Evolutionary conservation across 1,140 invertebrate species (phyloP).

Genomic region (Drosophila aff.): DNA sequence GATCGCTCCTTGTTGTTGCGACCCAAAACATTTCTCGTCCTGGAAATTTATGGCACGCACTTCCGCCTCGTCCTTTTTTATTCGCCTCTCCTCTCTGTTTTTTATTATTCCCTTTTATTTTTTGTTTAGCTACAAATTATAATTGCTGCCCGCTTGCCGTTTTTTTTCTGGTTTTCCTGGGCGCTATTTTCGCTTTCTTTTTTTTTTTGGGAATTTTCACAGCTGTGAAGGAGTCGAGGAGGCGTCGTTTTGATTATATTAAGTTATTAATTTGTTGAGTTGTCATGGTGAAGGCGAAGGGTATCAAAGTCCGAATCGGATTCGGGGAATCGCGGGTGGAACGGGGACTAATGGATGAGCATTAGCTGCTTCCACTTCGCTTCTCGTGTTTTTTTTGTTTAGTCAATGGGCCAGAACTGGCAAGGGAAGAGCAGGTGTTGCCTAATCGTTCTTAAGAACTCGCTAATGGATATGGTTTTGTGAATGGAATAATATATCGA

Average conservation of each 20-base stretch:
- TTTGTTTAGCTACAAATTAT: conserved; percentile 76
- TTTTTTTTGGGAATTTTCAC: conserved; percentile 81
- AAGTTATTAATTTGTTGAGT: conserved; percentile 84
- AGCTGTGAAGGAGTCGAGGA: conserved; percentile 66
- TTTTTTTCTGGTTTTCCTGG: conserved; percentile 27
- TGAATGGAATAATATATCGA: background rate
- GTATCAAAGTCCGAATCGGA: conserved; percentile 3
- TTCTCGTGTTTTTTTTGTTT: conserved; percentile 47
- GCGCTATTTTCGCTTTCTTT: conserved; percentile 21
- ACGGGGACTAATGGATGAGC: conserved; percentile 29
- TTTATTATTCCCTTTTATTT: conserved; percentile 17
- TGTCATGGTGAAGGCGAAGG: conserved; percentile 68
- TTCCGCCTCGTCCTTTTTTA: conserved; percentile 65
- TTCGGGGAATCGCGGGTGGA: background rate
- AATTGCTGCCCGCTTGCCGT: conserved; percentile 71
- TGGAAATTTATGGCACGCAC: conserved; percentile 83
- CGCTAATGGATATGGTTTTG: background rate
- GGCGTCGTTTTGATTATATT: conserved; percentile 77
- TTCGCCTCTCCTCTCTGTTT: conserved; percentile 18
- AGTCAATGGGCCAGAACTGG: conserved; percentile 43
- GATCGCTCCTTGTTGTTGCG: conserved; percentile 57
- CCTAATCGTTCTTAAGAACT: conserved; percentile 14
- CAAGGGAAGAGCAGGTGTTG: background rate
- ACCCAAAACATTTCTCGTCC: conserved; percentile 69
- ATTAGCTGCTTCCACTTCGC: conserved; percentile 28